Percentiles rank a stretch among this genome's conserved stretches.
These are phyloP conservation scores for Sceloporus undulatus DNA, from an alignment of 2,113 vertebrate genomes.

Conservation along the genomic window DNA sequence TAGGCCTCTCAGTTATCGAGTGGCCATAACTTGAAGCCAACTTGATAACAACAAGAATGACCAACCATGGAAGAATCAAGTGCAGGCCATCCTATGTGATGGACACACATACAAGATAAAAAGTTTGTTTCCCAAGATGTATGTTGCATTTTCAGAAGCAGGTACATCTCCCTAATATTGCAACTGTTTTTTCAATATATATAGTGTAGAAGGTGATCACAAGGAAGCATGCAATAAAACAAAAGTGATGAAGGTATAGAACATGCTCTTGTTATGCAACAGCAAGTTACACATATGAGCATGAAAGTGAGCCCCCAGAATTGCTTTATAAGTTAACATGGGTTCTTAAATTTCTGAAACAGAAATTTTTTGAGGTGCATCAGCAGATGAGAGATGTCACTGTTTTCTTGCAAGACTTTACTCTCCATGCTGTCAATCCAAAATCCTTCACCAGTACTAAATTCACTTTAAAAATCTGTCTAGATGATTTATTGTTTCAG, in stretches of 20 bases:
- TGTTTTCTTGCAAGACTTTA: neutral
- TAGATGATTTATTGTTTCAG: slow-evolving; percentile 47
- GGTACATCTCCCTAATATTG: neutral
- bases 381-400: neutral
- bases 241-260: neutral
- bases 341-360: neutral
- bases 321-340: slow-evolving; percentile 3
- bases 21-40: too few species aligned
- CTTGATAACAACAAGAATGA: too few species aligned
- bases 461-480: slow-evolving; percentile 34
- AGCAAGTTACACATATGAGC: neutral
- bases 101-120: too few species aligned
- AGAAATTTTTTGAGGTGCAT: neutral
- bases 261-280: neutral
- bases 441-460: slow-evolving; percentile 35
- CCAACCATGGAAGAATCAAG: neutral
- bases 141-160: too few species aligned
- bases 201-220: neutral
- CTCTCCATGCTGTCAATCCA: slow-evolving; percentile 18
- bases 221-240: neutral
- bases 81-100: neutral
- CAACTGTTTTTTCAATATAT: neutral
- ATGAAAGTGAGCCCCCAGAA: neutral
- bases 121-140: too few species aligned
- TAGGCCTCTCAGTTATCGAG: too few species aligned